These are phyloP conservation scores for Mola mola DNA, from an alignment of 2,113 vertebrate genomes.

Conservation along the genomic window DNA sequence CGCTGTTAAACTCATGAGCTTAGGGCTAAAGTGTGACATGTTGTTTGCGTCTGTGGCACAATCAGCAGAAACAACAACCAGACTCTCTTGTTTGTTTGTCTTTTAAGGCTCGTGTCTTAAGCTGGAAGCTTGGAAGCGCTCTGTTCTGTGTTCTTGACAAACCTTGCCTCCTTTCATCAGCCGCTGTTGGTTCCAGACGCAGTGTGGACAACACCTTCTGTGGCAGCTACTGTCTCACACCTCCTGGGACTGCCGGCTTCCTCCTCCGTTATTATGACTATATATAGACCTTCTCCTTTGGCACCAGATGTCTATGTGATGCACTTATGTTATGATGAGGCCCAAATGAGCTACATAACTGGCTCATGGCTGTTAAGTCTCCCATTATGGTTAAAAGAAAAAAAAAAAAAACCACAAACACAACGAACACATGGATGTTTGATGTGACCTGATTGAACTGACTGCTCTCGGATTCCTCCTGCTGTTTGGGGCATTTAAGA, in stretches of 20 bases:
- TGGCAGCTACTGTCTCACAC: constrained; percentile 66
- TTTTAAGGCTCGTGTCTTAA: constrained; percentile 13
- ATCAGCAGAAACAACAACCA: constrained; percentile 18
- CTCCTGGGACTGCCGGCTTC: constrained; percentile 61
- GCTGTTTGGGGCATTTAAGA: too few species aligned
- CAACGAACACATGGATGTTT: neutral
- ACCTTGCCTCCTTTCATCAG: neutral
- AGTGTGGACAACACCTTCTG: constrained; percentile 33
- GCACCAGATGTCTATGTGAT: constrained; percentile 59
- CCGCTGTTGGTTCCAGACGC: constrained; percentile 4
- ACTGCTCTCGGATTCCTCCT: neutral
- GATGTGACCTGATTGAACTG: neutral
- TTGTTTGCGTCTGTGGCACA: constrained; percentile 26
- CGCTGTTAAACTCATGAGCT: constrained; percentile 29
- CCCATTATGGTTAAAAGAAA: constrained; percentile 12
- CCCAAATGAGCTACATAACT: constrained; percentile 37
- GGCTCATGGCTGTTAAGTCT: neutral
- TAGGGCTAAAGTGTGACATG: constrained; percentile 37
- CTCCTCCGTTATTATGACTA: constrained; percentile 73
- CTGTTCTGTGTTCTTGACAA: neutral
- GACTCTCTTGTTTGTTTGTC: constrained; percentile 26
- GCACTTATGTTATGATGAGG: constrained; percentile 24
- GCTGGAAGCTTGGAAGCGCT: neutral
- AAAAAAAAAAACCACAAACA: neutral
- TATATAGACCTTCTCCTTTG: constrained; percentile 61